Evolutionary conservation across 2,888 invertebrate genomes (phyloP).

Genomic region (Marronus borbonicus): DNA sequence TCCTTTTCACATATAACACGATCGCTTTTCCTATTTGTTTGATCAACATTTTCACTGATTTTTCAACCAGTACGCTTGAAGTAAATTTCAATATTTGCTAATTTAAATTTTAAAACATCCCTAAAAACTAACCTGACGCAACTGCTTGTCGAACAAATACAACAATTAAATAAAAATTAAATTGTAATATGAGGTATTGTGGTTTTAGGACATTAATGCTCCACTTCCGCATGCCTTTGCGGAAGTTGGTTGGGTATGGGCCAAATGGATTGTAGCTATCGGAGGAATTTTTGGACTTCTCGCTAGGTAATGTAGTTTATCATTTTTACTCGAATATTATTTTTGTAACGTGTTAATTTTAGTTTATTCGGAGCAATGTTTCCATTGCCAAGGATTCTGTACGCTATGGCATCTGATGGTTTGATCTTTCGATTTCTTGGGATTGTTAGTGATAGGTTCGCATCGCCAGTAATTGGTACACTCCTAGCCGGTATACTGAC

Average conservation of each 20-base stretch:
- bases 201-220: slow-evolving; percentile 78
- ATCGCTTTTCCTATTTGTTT: no score
- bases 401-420: slow-evolving; percentile 92
- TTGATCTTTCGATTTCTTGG: slow-evolving; percentile 85
- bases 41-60: no score
- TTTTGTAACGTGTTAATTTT: slow-evolving; percentile 39
- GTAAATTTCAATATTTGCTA: no score
- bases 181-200: no score
- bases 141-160: no score
- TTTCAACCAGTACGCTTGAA: no score
- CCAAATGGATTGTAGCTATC: slow-evolving; percentile 87
- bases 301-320: slow-evolving; percentile 76
- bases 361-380: slow-evolving; percentile 90
- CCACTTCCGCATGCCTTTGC: slow-evolving; percentile 87
- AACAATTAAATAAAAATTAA: no score
- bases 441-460: slow-evolving; percentile 80
- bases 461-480: slow-evolving; percentile 86
- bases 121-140: no score
- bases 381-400: slow-evolving; percentile 88
- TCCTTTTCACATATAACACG: no score
- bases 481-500: slow-evolving; percentile 83
- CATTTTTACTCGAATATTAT: not conserved
- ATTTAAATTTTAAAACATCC: no score
- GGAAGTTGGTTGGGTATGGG: slow-evolving; percentile 81
- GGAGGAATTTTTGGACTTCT: slow-evolving; percentile 91